phyloP scores from a whole-genome alignment of 2,113 vertebrate species.

The Bettongia penicillata region DNA sequence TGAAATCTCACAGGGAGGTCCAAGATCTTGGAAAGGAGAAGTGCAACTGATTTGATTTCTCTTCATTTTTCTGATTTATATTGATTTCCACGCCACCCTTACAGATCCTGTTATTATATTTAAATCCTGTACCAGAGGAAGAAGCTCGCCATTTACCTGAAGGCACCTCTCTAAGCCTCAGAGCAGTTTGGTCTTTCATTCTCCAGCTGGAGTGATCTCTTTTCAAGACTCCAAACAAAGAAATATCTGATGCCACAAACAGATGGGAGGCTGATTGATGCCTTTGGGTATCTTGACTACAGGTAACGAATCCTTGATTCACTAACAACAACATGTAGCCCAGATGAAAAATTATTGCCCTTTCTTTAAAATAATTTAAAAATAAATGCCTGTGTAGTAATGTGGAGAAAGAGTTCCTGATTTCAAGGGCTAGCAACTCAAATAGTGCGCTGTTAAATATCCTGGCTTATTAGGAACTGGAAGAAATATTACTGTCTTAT shows the following conservation, averaged over 20 bases:
- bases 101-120: neutral
- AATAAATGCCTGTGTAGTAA: neutral
- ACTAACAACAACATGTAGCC: slow-evolving; percentile 13
- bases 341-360: neutral
- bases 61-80: neutral
- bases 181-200: neutral
- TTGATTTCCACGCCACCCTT: neutral
- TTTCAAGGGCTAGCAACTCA: neutral
- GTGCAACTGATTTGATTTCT: neutral
- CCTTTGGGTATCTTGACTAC: neutral
- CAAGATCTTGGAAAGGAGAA: neutral
- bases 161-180: neutral
- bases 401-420: neutral
- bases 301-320: neutral
- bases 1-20: neutral
- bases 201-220: neutral
- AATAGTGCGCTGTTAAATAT: neutral
- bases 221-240: neutral
- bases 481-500: neutral
- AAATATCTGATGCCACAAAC: neutral
- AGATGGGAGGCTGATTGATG: neutral
- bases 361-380: neutral
- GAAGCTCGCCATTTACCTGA: neutral
- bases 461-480: neutral
- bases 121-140: neutral